Conservation (phyloP, 2,113 vertebrate species). For the Atlantisia rogersi region DNA sequence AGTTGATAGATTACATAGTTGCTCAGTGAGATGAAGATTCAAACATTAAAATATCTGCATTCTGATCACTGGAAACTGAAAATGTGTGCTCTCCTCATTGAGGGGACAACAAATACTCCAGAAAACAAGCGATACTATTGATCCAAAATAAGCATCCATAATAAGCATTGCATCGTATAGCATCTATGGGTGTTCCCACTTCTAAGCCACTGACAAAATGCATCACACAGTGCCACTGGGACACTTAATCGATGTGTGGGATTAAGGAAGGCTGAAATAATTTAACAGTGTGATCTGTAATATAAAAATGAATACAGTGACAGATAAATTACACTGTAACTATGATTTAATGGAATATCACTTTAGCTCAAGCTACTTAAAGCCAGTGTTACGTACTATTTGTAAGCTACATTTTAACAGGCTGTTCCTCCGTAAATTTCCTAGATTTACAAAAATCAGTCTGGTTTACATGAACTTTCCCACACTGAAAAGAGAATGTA, state of each 20-base stretch:
- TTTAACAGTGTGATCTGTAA: not conserved
- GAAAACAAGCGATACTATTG: not conserved
- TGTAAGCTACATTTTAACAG: conserved; percentile 70
- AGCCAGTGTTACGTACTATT: conserved; percentile 45
- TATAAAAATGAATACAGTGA: conserved; percentile 50
- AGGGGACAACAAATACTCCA: not conserved
- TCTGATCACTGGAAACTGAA: not conserved
- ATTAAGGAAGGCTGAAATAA: not conserved
- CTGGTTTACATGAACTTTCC: conserved; percentile 60
- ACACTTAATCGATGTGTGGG: not conserved
- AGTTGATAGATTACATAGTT: not conserved
- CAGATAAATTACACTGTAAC: conserved; percentile 48
- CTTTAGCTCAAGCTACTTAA: conserved; percentile 56
- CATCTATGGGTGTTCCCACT: not conserved
- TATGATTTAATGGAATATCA: conserved; percentile 57
- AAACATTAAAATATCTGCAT: not conserved
- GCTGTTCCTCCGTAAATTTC: conserved; percentile 47
- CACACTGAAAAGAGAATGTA: conserved; percentile 25
- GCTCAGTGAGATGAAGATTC: not conserved
- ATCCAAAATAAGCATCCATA: not conserved
- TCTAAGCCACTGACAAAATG: not conserved
- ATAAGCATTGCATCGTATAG: not conserved
- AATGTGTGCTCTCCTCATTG: not conserved
- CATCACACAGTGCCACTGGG: not conserved
- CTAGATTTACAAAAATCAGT: conserved; percentile 64